A percentile compares a stretch with the other conserved stretches of the same genome.
Evolutionary conservation across 2,797 vertebrate species (phyloP).

Genomic region (Myoxocephalus aenaeus): DNA sequence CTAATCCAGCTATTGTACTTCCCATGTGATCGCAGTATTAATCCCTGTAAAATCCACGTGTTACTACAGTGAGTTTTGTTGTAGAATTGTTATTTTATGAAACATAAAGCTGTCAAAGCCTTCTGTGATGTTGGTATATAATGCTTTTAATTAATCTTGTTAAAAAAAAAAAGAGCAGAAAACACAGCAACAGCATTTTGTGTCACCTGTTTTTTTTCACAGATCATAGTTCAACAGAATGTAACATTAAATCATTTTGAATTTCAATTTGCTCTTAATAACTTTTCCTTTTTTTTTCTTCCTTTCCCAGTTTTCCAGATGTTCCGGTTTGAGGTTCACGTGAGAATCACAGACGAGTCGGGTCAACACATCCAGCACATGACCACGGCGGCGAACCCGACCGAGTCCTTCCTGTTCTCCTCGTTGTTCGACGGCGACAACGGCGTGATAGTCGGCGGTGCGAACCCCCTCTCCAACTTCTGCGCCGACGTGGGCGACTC

Average conservation of each 20-base stretch:
- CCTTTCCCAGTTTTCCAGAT: slow-evolving; percentile 85
- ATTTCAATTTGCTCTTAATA: not conserved
- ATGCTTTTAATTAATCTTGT: not conserved
- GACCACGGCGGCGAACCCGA: slow-evolving; percentile 63
- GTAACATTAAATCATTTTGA: not conserved
- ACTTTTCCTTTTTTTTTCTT: not conserved
- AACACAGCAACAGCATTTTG: not conserved
- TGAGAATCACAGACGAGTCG: slow-evolving; percentile 84
- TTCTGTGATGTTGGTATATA: not conserved
- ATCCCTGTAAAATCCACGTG: not conserved
- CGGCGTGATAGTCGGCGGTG: slow-evolving; percentile 73
- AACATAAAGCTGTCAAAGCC: not conserved
- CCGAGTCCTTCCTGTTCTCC: slow-evolving; percentile 83
- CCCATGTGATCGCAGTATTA: not conserved
- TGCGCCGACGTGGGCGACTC: slow-evolving; percentile 72
- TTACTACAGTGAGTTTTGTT: not conserved
- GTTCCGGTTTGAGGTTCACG: slow-evolving; percentile 86
- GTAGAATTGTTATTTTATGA: not conserved
- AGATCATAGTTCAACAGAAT: not conserved
- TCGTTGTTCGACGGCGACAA: slow-evolving; percentile 82
- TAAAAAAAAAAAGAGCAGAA: no score
- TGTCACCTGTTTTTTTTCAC: not conserved
- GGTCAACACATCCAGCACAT: slow-evolving; percentile 84
- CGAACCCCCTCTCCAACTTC: slow-evolving; percentile 78
- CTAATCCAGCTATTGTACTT: not conserved